phyloP scores from a whole-genome alignment of 2,888 invertebrate genomes.

The Pheosia gnoma region DNA sequence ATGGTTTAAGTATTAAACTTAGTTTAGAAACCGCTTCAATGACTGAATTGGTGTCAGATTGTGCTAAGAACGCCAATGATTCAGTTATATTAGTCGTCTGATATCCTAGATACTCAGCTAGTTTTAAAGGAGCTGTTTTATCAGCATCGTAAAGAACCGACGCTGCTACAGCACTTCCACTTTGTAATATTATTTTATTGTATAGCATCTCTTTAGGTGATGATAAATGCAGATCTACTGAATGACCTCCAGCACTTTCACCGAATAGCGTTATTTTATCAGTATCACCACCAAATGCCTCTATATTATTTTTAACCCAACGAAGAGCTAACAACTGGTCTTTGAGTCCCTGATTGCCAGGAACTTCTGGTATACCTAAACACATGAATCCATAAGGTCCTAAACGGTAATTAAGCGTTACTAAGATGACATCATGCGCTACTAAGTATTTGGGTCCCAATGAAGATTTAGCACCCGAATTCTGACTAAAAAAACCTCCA shows the following conservation, averaged over 20 bases:
- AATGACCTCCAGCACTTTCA: slow-evolving; percentile 56
- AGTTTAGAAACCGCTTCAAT: slow-evolving; percentile 35
- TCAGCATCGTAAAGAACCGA: slow-evolving; percentile 32
- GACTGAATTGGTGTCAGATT: slow-evolving; percentile 34
- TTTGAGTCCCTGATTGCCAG: slow-evolving; percentile 65
- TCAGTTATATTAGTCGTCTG: slow-evolving; percentile 35
- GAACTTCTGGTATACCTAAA: slow-evolving; percentile 54
- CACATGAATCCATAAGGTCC: slow-evolving; percentile 67
- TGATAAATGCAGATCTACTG: slow-evolving; percentile 53
- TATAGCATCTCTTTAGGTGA: slow-evolving; percentile 45
- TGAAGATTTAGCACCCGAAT: slow-evolving; percentile 35
- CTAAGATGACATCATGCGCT: slow-evolving; percentile 50
- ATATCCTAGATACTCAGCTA: slow-evolving; percentile 34
- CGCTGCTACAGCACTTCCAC: slow-evolving; percentile 40
- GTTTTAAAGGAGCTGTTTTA: slow-evolving; percentile 31
- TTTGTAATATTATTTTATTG: slow-evolving; percentile 49
- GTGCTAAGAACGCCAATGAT: slow-evolving; percentile 45
- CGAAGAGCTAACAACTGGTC: slow-evolving; percentile 56
- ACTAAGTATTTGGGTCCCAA: slow-evolving; percentile 52
- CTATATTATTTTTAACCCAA: slow-evolving; percentile 61
- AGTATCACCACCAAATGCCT: slow-evolving; percentile 57
- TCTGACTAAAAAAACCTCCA: slow-evolving; percentile 54
- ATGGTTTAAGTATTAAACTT: slow-evolving; percentile 32
- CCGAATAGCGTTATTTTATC: slow-evolving; percentile 57
- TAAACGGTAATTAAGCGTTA: slow-evolving; percentile 54